These are phyloP conservation scores for Callyntrura guangdongensis DNA, from an alignment of 2,888 invertebrate species.

Conservation along the genomic window DNA sequence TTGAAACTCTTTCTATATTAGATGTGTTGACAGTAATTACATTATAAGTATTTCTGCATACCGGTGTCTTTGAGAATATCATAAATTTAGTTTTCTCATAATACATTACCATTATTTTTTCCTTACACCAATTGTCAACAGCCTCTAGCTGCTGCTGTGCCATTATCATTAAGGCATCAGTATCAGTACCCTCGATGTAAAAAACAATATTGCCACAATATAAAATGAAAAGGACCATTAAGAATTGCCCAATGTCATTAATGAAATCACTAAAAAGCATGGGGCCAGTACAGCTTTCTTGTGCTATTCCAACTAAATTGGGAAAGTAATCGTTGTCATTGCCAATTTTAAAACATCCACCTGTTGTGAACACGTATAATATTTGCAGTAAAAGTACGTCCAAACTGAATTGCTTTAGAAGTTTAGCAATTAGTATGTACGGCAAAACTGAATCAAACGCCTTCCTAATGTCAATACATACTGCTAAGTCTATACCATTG, in stretches of 20 bases:
- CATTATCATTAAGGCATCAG: too few species aligned
- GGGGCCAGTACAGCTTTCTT: neutral
- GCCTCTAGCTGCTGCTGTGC: neutral
- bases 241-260: neutral
- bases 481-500: slow-evolving; percentile 53
- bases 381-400: neutral
- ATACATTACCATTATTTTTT: neutral
- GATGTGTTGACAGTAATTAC: too few species aligned
- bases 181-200: too few species aligned
- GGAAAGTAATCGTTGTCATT: too few species aligned
- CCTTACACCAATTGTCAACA: neutral
- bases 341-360: neutral
- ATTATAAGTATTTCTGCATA: too few species aligned
- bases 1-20: too few species aligned
- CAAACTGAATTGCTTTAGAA: too few species aligned
- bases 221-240: neutral
- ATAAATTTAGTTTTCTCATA: slow-evolving; percentile 13
- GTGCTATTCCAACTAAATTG: neutral
- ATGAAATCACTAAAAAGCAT: neutral
- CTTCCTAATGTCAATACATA: slow-evolving; percentile 81
- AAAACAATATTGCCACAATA: too few species aligned
- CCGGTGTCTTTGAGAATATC: too few species aligned
- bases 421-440: neutral
- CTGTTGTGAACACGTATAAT: neutral
- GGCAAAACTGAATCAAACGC: slow-evolving; percentile 83